A percentile compares a stretch with the other conserved stretches of the same genome.
Evolutionary conservation across 30 jellyfish, hydroid and myxozoan species (phyloP).

Genomic region (Turritopsis dohrnii): DNA sequence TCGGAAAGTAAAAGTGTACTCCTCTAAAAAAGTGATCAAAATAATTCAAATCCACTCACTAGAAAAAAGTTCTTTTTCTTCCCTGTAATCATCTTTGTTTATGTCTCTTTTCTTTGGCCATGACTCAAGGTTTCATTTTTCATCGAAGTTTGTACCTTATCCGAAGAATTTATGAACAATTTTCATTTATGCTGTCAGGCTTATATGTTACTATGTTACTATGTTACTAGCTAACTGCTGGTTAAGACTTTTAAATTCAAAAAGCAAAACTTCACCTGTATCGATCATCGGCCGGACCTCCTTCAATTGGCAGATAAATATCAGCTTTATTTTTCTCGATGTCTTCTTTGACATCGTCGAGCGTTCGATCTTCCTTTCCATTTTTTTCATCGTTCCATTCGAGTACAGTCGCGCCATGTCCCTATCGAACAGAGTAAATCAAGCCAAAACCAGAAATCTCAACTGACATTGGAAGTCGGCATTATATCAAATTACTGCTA

Average conservation of each 20-base stretch:
- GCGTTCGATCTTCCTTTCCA: neutral
- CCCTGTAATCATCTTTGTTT: too few species aligned
- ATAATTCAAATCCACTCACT: neutral
- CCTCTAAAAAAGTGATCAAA: constrained; percentile 20
- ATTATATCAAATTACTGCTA: too few species aligned
- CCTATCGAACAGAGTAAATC: too few species aligned
- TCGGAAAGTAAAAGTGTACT: constrained; percentile 39
- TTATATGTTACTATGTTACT: too few species aligned
- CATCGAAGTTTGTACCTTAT: too few species aligned
- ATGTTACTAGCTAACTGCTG: too few species aligned
- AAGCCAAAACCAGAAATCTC: too few species aligned
- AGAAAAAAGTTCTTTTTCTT: neutral
- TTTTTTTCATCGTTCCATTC: constrained; percentile 41
- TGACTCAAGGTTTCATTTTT: too few species aligned
- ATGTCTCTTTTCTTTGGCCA: too few species aligned
- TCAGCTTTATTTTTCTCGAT: constrained; percentile 29
- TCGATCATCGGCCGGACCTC: constrained; percentile 46
- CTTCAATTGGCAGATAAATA: constrained; percentile 49
- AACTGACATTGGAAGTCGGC: too few species aligned
- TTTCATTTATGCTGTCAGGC: too few species aligned
- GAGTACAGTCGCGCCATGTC: constrained; percentile 67
- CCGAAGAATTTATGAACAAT: too few species aligned
- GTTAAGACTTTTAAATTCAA: neutral
- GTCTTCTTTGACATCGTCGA: constrained; percentile 28
- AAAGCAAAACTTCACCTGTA: constrained; percentile 42